A percentile compares a stretch with the other conserved stretches of the same genome.
Evolutionary conservation across 2,888 invertebrate genomes (phyloP).

Genomic region (Cephus sareptanus): DNA sequence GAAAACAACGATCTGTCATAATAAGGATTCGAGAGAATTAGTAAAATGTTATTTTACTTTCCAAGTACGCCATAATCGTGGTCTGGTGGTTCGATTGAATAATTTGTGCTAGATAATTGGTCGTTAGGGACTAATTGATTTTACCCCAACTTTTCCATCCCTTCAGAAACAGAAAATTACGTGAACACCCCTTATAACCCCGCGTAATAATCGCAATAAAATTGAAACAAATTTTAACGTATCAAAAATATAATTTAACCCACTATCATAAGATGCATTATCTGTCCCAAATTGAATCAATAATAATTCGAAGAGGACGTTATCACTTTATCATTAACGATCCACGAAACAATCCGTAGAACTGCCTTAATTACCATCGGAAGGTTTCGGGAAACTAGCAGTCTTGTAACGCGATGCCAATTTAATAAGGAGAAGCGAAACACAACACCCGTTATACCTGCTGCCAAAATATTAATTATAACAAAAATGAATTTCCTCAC

Average conservation of each 20-base stretch:
- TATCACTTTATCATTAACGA: no score
- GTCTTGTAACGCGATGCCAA: background rate
- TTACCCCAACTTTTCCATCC: background rate
- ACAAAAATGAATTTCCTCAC: background rate
- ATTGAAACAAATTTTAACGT: background rate
- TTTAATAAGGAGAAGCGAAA: background rate
- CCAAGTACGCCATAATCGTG: background rate
- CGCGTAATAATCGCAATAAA: background rate
- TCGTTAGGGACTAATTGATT: background rate
- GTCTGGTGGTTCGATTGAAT: background rate
- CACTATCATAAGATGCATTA: background rate
- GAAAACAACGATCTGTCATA: background rate
- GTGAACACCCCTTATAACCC: background rate
- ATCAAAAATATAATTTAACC: background rate
- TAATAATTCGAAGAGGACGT: no score
- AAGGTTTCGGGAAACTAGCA: background rate
- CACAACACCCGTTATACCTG: background rate
- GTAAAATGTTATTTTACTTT: background rate
- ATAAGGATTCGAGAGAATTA: background rate
- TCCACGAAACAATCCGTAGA: no score
- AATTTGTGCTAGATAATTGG: background rate
- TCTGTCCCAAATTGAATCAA: no score
- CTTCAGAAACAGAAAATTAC: background rate
- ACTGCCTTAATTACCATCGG: background rate
- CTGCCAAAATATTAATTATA: background rate